These are phyloP conservation scores for Streblospio benedicti DNA, from an alignment of 1,140 invertebrate species.

Conservation along the genomic window DNA sequence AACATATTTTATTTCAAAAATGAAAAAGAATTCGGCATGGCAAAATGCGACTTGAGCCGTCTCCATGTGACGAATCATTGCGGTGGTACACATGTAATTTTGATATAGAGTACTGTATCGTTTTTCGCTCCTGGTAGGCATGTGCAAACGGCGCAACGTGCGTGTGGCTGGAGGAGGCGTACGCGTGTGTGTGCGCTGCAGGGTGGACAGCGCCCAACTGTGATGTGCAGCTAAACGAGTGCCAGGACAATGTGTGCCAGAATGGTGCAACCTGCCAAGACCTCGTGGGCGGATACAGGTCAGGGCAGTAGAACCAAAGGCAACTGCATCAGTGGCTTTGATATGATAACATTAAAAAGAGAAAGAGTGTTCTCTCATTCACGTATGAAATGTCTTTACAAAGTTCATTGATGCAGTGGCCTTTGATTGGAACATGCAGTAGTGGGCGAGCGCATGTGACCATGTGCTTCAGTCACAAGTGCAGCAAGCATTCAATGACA, in stretches of 20 bases:
- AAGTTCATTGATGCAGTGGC: too few species aligned
- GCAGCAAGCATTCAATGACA: too few species aligned
- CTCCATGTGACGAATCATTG: too few species aligned
- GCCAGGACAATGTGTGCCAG: conserved; percentile 64
- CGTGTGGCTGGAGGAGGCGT: conserved; percentile 55
- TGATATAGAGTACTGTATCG: too few species aligned
- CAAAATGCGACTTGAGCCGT: too few species aligned
- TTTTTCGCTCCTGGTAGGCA: conserved; percentile 27
- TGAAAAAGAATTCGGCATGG: too few species aligned
- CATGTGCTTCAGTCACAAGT: too few species aligned
- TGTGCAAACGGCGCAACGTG: conserved; percentile 40
- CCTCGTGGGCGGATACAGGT: conserved; percentile 79
- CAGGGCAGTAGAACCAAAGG: conserved; percentile 39
- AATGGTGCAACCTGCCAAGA: conserved; percentile 74
- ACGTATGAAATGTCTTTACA: not conserved
- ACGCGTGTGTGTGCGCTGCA: conserved; percentile 29
- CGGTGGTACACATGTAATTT: too few species aligned
- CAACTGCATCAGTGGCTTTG: not conserved
- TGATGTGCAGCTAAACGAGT: conserved; percentile 82
- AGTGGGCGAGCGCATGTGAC: too few species aligned
- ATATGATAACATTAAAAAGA: not conserved
- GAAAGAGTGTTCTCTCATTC: too few species aligned
- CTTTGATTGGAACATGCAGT: too few species aligned
- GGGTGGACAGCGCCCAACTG: conserved; percentile 55
- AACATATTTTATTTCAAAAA: too few species aligned